These are phyloP conservation scores for Caenorhabditis sp. DNA, from an alignment of 2,888 invertebrate genomes.

Conservation along the genomic window DNA sequence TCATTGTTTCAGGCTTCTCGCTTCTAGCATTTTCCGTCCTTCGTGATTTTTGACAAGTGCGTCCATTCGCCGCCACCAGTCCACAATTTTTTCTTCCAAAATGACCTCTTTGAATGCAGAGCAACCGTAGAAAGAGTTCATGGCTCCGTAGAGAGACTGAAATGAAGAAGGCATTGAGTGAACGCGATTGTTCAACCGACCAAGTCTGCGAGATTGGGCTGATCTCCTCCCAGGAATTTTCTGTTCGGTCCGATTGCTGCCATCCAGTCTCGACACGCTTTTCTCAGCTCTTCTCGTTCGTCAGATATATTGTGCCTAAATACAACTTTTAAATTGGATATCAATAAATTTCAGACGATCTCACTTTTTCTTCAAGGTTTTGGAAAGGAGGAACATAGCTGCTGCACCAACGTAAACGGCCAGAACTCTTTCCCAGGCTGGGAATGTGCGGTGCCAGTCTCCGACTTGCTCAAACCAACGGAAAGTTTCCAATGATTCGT, in stretches of 20 bases:
- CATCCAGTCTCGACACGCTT: constrained; percentile 89
- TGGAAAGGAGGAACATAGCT: constrained; percentile 94
- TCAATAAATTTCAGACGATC: not conserved
- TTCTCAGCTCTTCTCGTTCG: constrained; percentile 91
- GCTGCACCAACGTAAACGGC: constrained; percentile 93
- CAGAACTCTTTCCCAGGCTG: constrained; percentile 87
- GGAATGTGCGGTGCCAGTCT: constrained; percentile 92
- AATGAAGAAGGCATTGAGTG: too few species aligned
- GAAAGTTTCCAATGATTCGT: constrained; percentile 92
- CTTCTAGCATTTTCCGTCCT: constrained; percentile 54
- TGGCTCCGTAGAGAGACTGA: constrained; percentile 75
- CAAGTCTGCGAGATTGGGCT: constrained; percentile 93
- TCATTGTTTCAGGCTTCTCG: constrained; percentile 25
- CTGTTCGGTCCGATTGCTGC: constrained; percentile 83
- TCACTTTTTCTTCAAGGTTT: constrained; percentile 88
- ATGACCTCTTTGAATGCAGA: constrained; percentile 75
- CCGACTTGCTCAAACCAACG: constrained; percentile 91
- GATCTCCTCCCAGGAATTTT: constrained; percentile 89
- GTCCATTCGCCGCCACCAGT: constrained; percentile 70
- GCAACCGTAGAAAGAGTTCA: constrained; percentile 77
- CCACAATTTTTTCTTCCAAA: constrained; percentile 64
- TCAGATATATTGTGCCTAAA: constrained; percentile 88
- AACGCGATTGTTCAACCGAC: constrained; percentile 78
- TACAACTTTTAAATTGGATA: not conserved
- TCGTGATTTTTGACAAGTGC: constrained; percentile 64